Percentiles rank a stretch among this genome's conserved stretches.
phyloP scores from a whole-genome alignment of 2,113 vertebrate genomes.

The Cyanoderma ruficeps region DNA sequence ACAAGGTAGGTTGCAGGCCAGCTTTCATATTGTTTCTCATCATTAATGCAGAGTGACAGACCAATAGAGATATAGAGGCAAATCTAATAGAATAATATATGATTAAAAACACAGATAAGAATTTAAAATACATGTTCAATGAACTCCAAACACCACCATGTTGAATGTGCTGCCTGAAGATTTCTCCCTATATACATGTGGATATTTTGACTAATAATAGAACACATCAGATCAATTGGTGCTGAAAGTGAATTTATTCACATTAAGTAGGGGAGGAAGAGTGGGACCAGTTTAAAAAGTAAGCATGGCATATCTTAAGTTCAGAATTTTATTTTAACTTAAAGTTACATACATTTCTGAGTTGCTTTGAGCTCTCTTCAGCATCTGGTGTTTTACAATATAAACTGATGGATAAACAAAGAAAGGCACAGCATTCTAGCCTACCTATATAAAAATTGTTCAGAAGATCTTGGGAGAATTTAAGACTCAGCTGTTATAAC shows the following conservation, averaged over 20 bases:
- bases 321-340: neutral
- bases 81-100: neutral
- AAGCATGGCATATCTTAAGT: neutral
- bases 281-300: neutral
- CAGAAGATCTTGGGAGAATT: neutral
- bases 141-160: neutral
- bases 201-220: neutral
- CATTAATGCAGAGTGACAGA: neutral
- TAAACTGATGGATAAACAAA: neutral
- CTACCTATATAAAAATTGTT: neutral
- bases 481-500: neutral
- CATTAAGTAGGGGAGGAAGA: neutral
- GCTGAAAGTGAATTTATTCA: neutral
- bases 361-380: neutral
- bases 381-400: neutral
- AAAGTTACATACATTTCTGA: neutral
- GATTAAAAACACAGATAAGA: neutral
- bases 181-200: neutral
- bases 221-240: neutral
- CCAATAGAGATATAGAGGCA: neutral
- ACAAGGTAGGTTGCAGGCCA: neutral
- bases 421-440: neutral
- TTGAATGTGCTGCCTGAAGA: neutral
- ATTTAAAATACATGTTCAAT: neutral
- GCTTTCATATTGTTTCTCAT: neutral